A percentile compares a stretch with the other conserved stretches of the same genome.
Evolutionary conservation across 1,140 invertebrate species (phyloP).

Genomic region (Panagrolaimus sp.): DNA sequence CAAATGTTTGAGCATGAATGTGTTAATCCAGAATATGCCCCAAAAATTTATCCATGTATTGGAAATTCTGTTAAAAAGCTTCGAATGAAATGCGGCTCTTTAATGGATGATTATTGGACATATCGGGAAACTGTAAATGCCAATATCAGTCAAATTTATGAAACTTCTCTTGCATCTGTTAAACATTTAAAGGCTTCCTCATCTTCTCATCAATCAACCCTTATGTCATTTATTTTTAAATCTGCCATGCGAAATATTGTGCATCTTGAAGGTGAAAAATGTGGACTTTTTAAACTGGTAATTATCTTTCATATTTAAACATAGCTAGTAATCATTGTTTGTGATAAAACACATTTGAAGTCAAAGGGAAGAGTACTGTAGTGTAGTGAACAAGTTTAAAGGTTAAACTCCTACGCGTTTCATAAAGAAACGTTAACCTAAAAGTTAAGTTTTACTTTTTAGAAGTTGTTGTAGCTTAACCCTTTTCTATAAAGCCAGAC

Average conservation of each 20-base stretch:
- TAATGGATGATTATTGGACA: conserved; percentile 7
- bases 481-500: no score
- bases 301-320: neutral
- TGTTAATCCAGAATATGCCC: conserved; percentile 19
- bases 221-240: conserved; percentile 7
- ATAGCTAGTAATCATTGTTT: no score
- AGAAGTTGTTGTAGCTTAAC: neutral
- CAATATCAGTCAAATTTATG: conserved; percentile 14
- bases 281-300: conserved; percentile 20
- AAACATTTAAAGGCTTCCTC: conserved; percentile 1
- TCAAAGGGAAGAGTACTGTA: no score
- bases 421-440: no score
- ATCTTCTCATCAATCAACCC: neutral
- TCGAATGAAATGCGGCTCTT: conserved; percentile 6
- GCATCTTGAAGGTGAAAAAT: conserved; percentile 20
- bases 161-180: conserved; percentile 8
- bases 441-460: no score
- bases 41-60: conserved; percentile 28
- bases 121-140: conserved; percentile 17
- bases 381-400: no score
- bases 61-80: conserved; percentile 21
- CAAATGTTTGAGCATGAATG: conserved; percentile 35
- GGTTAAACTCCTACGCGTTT: no score
- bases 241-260: conserved; percentile 15
- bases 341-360: no score